These are phyloP conservation scores for Mico argentatus DNA, from an alignment of 2,797 vertebrate species.

Conservation along the genomic window DNA sequence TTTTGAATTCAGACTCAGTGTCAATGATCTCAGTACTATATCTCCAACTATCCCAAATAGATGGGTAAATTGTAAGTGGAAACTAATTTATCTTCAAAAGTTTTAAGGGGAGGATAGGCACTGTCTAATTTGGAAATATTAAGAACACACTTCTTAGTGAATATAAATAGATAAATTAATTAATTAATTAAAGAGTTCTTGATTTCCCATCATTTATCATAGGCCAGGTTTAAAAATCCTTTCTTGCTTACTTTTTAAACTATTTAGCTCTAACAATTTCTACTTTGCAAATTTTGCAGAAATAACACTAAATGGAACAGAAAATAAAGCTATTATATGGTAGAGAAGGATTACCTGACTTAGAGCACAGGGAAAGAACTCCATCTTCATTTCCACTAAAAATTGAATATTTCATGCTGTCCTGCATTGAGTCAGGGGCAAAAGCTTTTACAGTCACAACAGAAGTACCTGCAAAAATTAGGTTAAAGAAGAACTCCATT, in stretches of 20 bases:
- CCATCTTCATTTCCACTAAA: slow-evolving; percentile 89
- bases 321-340: neutral
- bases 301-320: neutral
- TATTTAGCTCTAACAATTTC: neutral
- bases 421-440: slow-evolving; percentile 79
- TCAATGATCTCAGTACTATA: neutral
- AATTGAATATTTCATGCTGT: slow-evolving; percentile 88
- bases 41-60: neutral
- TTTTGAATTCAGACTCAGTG: slow-evolving; percentile 14
- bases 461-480: slow-evolving; percentile 86
- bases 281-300: neutral
- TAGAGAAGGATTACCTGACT: slow-evolving; percentile 87
- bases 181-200: neutral
- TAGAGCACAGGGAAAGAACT: slow-evolving; percentile 88
- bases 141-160: neutral
- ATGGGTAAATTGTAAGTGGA: neutral
- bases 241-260: neutral
- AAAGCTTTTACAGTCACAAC: slow-evolving; percentile 90
- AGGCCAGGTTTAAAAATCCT: neutral
- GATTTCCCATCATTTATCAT: neutral
- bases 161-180: neutral
- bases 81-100: neutral
- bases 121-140: neutral
- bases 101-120: neutral
- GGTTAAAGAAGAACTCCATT: neutral